Percentiles rank a stretch among this genome's conserved stretches.
Conservation (phyloP, 1,140 invertebrate species). For the Protaetia brevitarsis region DNA sequence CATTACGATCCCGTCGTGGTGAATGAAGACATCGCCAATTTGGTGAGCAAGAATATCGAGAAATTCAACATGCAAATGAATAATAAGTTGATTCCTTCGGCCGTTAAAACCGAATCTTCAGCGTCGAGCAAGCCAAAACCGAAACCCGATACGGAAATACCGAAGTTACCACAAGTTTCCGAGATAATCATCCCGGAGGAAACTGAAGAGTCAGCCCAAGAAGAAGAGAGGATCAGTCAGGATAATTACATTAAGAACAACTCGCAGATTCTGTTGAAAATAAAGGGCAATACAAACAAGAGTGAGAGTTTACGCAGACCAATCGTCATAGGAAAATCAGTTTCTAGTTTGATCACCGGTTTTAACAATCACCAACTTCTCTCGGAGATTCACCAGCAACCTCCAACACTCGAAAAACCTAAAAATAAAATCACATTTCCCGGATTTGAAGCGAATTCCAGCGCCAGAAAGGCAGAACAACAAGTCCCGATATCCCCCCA, state of each 20-base stretch:
- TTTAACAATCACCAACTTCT: slow-evolving; percentile 53
- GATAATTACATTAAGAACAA: slow-evolving; percentile 49
- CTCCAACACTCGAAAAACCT: slow-evolving; percentile 38
- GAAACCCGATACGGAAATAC: slow-evolving; percentile 55
- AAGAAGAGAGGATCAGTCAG: slow-evolving; percentile 41
- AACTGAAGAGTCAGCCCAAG: slow-evolving; percentile 48
- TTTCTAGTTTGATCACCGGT: slow-evolving; percentile 58
- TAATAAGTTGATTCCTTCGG: slow-evolving; percentile 38
- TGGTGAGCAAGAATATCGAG: slow-evolving; percentile 42
- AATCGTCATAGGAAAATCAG: slow-evolving; percentile 55
- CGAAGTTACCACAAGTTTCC: slow-evolving; percentile 59
- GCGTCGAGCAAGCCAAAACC: slow-evolving; percentile 52
- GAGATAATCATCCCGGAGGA: slow-evolving; percentile 62
- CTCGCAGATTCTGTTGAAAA: slow-evolving; percentile 41
- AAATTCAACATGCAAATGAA: slow-evolving; percentile 43
- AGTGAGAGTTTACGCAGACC: slow-evolving; percentile 31
- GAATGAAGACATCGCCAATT: slow-evolving; percentile 28
- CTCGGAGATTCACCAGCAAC: slow-evolving; percentile 38
- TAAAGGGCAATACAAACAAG: slow-evolving; percentile 26
- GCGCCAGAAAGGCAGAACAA: slow-evolving; percentile 40
- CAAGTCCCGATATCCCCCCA: slow-evolving; percentile 27
- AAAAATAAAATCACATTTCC: slow-evolving; percentile 40
- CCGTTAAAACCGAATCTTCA: slow-evolving; percentile 37
- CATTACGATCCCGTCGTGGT: slow-evolving; percentile 30
- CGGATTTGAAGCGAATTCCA: slow-evolving; percentile 47